Evolutionary conservation across 2,888 invertebrate species (phyloP), one percentile per base, ranked within the genome.

Genomic region (Acrobasis suavella): DNA sequence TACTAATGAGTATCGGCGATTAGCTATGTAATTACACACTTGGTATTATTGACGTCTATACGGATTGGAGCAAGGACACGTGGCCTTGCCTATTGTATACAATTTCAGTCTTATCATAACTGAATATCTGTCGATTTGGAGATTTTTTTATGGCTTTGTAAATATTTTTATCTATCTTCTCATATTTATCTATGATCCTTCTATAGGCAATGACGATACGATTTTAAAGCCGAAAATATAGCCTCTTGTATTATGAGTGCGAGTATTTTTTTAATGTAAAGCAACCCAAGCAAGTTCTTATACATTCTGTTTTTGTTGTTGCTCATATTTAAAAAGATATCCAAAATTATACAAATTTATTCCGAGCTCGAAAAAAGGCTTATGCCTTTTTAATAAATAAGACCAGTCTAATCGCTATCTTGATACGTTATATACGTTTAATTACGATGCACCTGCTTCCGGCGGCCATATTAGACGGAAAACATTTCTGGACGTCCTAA

Each of bases 381-480:
- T 1, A 14, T 14, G 46, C 46, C 46, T 32, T 32, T 32, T 32
- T 22, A 6, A 32, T 32, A 32, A 32, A 7, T 32, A 52, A 55
- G 39, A 55, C 55, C 39, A 39, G 55, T 55, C 39, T 55, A 39
- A 16, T 10, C 37, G 14, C 54, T 55, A 55, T 55, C 39, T 55
- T 55, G 55, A 16, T 52, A 39, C 39, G 46, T 62, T 50, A 62
- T 60, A 55, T 50, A 50, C 61, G 58, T 38, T 39, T 61, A 64
- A 64, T 61, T 64, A 64, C 50, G 39, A 51, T 60, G 58, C 68
- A 73, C 71, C 73, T 73, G 73, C 65, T 67, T 73, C 73, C 73
- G 72, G 22, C 42, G 69, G 71, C 73, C 69, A 68, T 64, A 42
- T 60, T 62, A 65, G 65, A 62, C 17, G 32, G 59, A 58, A 64